Conservation (phyloP, 2,797 vertebrate genomes). For the Myripristis murdjan region DNA sequence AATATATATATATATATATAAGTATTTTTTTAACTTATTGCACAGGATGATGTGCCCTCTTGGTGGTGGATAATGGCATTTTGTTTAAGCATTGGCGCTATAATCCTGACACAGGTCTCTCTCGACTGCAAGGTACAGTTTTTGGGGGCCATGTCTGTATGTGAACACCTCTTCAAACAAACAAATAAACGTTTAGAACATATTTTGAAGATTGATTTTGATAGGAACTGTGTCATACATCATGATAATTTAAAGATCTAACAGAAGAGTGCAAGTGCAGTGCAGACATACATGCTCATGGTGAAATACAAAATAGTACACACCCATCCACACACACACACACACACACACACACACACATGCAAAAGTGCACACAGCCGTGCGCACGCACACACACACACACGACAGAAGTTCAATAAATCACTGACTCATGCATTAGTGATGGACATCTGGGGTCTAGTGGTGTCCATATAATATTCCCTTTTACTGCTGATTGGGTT, state of each 20-base stretch:
- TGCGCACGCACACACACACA: slow-evolving; percentile 5
- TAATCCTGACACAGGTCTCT: too few species aligned
- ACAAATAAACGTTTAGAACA: slow-evolving; percentile 28
- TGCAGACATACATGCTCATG: slow-evolving; percentile 11
- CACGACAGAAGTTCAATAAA: slow-evolving; percentile 56
- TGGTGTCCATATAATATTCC: slow-evolving; percentile 73
- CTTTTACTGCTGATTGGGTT: slow-evolving; percentile 64
- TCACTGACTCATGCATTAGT: slow-evolving; percentile 73
- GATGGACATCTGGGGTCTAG: slow-evolving; percentile 66
- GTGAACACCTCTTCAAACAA: too few species aligned
- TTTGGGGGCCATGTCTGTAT: too few species aligned
- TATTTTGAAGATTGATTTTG: slow-evolving; percentile 24
- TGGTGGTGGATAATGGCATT: too few species aligned
- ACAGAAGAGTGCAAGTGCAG: slow-evolving; percentile 35
- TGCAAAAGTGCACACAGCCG: background rate
- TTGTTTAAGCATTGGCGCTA: too few species aligned
- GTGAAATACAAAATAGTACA: slow-evolving; percentile 15
- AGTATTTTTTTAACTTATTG: too few species aligned
- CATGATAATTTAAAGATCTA: slow-evolving; percentile 50
- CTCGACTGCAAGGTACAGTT: too few species aligned
- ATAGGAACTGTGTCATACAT: slow-evolving; percentile 37
- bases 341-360: background rate
- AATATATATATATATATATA: too few species aligned
- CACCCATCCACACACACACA: slow-evolving; percentile 13
- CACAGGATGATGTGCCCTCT: too few species aligned